These are phyloP conservation scores for Petrocephalus sullivani DNA, from an alignment of 2,797 vertebrate species.

Conservation along the genomic window DNA sequence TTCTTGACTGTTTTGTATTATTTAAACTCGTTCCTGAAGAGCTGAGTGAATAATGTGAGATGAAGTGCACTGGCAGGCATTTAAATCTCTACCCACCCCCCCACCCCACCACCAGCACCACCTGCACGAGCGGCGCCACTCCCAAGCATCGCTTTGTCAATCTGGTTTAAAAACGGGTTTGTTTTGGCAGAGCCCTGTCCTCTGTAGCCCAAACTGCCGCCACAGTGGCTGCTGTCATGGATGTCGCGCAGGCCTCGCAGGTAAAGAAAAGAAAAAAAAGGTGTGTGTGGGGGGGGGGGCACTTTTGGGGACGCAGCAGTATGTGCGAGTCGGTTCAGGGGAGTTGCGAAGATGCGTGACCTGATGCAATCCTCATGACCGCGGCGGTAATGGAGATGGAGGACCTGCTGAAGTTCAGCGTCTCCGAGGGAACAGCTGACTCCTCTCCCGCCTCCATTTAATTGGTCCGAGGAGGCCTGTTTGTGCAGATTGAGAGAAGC, in stretches of 20 bases:
- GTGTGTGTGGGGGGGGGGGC: not conserved
- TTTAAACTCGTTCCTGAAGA: constrained; percentile 14
- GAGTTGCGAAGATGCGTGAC: constrained; percentile 55
- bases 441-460: constrained; percentile 62
- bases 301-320: constrained; percentile 39
- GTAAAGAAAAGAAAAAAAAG: not conserved
- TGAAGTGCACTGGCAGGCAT: not conserved
- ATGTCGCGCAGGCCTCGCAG: constrained; percentile 18
- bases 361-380: constrained; percentile 73
- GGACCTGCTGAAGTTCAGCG: constrained; percentile 58
- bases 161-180: constrained; percentile 11
- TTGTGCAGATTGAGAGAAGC: constrained; percentile 58
- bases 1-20: constrained; percentile 14
- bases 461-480: constrained; percentile 73
- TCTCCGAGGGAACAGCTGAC: constrained; percentile 73
- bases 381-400: constrained; percentile 65
- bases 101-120: not conserved
- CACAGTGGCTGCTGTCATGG: constrained; percentile 10
- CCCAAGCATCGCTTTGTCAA: constrained; percentile 30
- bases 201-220: not conserved
- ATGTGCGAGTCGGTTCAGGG: constrained; percentile 40
- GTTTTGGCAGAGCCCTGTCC: constrained; percentile 12
- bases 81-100: constrained; percentile 25
- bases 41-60: constrained; percentile 10
- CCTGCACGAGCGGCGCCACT: not conserved